Base-by-base conservation (phyloP, 2,888 invertebrate species). In the Drosophila peninsularis region DNA sequence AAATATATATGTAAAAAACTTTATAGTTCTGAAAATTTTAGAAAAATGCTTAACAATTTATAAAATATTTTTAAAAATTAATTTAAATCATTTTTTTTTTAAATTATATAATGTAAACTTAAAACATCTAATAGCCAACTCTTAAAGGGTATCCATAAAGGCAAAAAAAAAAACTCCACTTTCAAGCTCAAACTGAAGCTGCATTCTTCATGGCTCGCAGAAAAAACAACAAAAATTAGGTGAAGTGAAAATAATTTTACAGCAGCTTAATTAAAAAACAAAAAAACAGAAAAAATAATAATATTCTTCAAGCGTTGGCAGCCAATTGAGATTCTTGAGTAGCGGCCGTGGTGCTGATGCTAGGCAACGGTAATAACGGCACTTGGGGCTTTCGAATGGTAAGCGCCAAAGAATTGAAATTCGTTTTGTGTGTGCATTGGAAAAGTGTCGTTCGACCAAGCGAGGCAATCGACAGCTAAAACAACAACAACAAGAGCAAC, bases 171-270 rank as follows among this genome's bases (percentile, higher is more conserved):
- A 13, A 14, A 34, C n/a, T 55, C 24, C 17, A 36, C 5, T 30
- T 14, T 47, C 17, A 24, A 37, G 32, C 44, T n/a, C 19, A 32
- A 24, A 30, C 19, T 50, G 37, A 49, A 41, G 72, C 58, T 64
- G 69, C 63, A 74, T 69, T 76, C 65, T 65, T 61, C 60, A 57
- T 65, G 64, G 53, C 37, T 54, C 42, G 68, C 72, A 47, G 72
- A 80, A 85, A 77, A 5, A n/a, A 73, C 19, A 47, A 71, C 13
- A 14, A 34, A 82, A 87, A 83, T 83, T 65, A 62, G 82, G 72
- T 81, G 70, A 83, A 87, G 87, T 89, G 80, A 87, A 89, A 89
- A 86, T 73, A 63, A 71, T 73, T 67, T 70, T 47, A 76, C 73
- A 69, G 79, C 71, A 55, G 62, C 75, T 78, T 88, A 80, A 85